A percentile compares a stretch with the other conserved stretches of the same genome.
Conservation (phyloP, 2,113 vertebrate genomes). For the Isurus oxyrinchus region DNA sequence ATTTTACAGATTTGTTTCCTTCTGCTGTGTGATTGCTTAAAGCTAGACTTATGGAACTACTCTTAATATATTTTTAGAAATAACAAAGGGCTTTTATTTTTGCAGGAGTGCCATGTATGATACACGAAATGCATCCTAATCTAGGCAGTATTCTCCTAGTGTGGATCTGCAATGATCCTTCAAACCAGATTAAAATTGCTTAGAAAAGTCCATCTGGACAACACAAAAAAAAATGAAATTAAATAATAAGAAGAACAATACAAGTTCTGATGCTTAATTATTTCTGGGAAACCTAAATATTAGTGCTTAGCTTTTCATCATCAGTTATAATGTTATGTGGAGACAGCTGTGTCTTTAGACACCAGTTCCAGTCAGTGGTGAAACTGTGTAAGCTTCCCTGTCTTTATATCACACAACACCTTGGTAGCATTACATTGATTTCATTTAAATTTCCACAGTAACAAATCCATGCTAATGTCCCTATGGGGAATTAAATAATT, state of each 20-base stretch:
- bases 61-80: not conserved
- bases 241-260: not conserved
- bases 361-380: not conserved
- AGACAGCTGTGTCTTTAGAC: constrained; percentile 8
- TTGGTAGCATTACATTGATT: not conserved
- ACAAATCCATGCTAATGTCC: not conserved
- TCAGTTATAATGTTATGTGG: not conserved
- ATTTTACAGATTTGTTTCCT: not conserved
- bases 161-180: not conserved
- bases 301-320: not conserved
- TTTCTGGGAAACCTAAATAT: constrained; percentile 5
- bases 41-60: not conserved
- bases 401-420: not conserved
- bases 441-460: constrained; percentile 13
- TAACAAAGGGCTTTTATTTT: not conserved
- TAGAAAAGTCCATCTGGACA: not conserved
- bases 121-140: not conserved
- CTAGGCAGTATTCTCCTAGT: not conserved
- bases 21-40: not conserved
- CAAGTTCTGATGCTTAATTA: not conserved
- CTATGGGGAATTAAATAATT: not conserved
- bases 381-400: not conserved
- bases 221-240: constrained; percentile 19
- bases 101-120: not conserved
- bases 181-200: constrained; percentile 20